Conservation (phyloP, 2,113 vertebrate species). For the Plecturocebus donacophilus region DNA sequence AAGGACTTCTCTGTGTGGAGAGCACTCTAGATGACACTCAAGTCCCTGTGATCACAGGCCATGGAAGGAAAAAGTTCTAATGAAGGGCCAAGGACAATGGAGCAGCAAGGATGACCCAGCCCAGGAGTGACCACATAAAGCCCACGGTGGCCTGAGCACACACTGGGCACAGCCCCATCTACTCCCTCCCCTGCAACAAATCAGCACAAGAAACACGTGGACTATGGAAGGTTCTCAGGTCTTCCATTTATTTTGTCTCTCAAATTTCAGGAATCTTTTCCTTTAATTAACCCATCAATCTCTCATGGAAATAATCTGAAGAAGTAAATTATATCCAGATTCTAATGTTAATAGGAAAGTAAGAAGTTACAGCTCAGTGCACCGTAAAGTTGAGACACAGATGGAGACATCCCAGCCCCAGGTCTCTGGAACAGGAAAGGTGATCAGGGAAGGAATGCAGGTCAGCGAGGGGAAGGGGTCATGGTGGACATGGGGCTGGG, state of each 20-base stretch:
- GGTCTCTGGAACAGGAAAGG: not conserved
- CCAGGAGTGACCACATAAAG: not conserved
- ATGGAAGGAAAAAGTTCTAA: not conserved
- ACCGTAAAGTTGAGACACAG: not conserved
- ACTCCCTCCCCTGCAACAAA: not conserved
- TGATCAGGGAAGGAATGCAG: not conserved
- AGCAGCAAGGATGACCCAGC: not conserved
- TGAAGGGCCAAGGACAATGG: not conserved
- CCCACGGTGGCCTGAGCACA: not conserved
- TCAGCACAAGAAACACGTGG: not conserved
- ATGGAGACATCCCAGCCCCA: not conserved
- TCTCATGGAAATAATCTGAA: not conserved
- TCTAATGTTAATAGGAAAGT: not conserved
- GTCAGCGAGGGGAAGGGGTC: not conserved
- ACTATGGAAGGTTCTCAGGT: not conserved
- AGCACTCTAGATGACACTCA: fast-evolving
- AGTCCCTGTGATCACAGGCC: not conserved
- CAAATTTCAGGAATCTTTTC: not conserved
- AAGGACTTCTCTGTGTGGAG: no score
- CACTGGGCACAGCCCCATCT: not conserved
- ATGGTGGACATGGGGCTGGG: not conserved
- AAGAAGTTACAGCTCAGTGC: no score
- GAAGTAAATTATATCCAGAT: not conserved
- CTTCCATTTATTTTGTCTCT: not conserved
- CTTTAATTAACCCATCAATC: not conserved